Evolutionary conservation across 2,797 vertebrate genomes (phyloP), one percentile per base, ranked within the genome.

Genomic region (Pagetopsis macropterus): DNA sequence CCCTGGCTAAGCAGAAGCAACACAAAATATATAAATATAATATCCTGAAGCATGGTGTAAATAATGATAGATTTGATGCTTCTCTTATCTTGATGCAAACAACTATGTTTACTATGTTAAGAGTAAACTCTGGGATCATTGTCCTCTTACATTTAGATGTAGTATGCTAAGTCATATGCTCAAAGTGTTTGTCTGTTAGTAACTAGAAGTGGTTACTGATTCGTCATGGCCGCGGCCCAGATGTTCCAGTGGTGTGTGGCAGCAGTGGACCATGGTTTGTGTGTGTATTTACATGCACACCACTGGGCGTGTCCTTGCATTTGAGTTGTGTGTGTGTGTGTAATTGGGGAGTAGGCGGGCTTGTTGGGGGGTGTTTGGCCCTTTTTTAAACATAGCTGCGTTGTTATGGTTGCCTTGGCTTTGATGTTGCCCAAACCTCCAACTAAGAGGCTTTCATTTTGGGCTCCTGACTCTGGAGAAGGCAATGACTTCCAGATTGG

Each of bases 401-500:
- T 93, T 94, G 92, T 95, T 94, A 94, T 94, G 92, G 93, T 93
- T 93, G 89, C 86, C 78, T 51, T 23, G n/a, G 70, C 94, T 95
- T 95, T 95, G 94, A 95, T 91, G 94, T 94, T 76, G 71, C 88
- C 89, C 87, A 92, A 94, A 93, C 93, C 92, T 94, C 93, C 88
- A 92, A 89, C 90, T 94, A 92, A 91, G 90, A 93, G 92, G 91
- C 85, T 89, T 88, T 94, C 88, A 93, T 95, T 94, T 94, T 89
- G 86, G 79, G 87, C 89, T 92, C 90, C 87, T 87, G 87, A 89
- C 89, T 91, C 85, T 71, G 84, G 84, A 90, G 89, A 89, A 86
- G 86, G 70, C 86, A 94, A 95, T 95, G 86, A 92, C 87, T 95
- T 95, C 94, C 94, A 95, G 94, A 95, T 94, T 94, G 89, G 73